phyloP scores from a whole-genome alignment of 2,888 invertebrate genomes.

The Morpho achilles region DNA sequence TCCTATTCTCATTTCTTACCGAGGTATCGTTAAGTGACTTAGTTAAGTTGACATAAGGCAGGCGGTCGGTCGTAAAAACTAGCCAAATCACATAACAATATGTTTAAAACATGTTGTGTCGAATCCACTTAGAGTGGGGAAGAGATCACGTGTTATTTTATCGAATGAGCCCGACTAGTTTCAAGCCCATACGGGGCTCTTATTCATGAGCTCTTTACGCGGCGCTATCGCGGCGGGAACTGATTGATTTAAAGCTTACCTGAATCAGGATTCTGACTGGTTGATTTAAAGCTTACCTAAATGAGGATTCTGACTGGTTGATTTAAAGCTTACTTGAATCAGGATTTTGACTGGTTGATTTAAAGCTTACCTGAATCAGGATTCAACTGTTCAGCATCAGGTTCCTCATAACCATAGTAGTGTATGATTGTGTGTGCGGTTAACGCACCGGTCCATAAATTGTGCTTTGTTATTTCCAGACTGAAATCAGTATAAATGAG shows the following conservation, averaged over 20 bases:
- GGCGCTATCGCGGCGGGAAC: no score
- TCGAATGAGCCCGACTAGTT: no score
- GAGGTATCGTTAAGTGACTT: no score
- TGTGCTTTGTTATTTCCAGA: constrained; percentile 11
- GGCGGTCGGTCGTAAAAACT: no score
- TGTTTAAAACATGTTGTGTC: no score
- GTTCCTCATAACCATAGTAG: constrained; percentile 30
- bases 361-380: constrained; percentile 25
- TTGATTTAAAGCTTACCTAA: constrained; percentile 23
- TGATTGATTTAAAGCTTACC: constrained; percentile 22
- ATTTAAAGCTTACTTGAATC: constrained; percentile 24
- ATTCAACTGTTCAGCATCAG: constrained; percentile 24
- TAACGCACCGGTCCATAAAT: constrained; percentile 19
- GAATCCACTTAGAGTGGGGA: no score
- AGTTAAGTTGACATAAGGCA: no score
- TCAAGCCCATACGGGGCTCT: no score
- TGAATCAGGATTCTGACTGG: constrained; percentile 8
- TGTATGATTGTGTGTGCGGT: constrained; percentile 25
- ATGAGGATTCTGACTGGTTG: constrained; percentile 7
- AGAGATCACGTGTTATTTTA: no score
- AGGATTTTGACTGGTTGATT: constrained; percentile 8
- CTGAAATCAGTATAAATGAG: constrained; percentile 4
- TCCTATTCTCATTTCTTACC: no score
- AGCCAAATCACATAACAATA: no score
- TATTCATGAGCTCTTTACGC: no score